These are phyloP conservation scores for Hypotaenidia philippensis DNA, from an alignment of 2,797 vertebrate genomes.

Conservation along the genomic window DNA sequence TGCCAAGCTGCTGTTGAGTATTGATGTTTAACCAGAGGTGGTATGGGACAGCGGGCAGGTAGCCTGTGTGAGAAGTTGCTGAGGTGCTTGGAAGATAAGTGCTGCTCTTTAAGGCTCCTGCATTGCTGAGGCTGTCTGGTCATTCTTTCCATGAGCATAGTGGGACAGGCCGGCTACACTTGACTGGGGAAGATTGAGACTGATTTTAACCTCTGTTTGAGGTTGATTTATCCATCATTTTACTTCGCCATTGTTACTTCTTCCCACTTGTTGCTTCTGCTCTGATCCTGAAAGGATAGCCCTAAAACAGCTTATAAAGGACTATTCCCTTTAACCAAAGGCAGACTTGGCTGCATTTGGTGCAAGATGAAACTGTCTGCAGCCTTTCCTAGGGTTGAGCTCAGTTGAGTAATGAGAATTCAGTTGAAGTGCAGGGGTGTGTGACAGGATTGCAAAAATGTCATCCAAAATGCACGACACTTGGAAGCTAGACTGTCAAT, in stretches of 20 bases:
- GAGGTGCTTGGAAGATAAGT: background rate
- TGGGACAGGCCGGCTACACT: background rate
- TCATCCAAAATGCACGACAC: background rate
- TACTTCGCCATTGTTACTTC: background rate
- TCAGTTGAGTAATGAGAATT: background rate
- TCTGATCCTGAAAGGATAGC: background rate
- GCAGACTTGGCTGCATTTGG: background rate
- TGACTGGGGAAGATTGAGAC: background rate
- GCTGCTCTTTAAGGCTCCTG: background rate
- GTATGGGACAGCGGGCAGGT: background rate
- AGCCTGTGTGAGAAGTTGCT: background rate
- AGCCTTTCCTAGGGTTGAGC: background rate
- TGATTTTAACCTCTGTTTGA: background rate
- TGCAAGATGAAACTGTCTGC: background rate
- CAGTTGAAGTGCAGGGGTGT: background rate
- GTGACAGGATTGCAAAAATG: background rate
- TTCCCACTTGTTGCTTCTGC: background rate
- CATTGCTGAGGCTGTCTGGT: fast-evolving
- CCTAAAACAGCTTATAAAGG: background rate
- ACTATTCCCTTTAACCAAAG: background rate
- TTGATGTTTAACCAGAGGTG: background rate
- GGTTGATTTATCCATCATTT: fast-evolving
- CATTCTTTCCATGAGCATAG: background rate
- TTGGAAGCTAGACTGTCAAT: background rate
- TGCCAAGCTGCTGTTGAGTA: background rate